A percentile compares a stretch with the other conserved stretches of the same genome.
These are phyloP conservation scores for Sander vitreus DNA, from an alignment of 2,113 vertebrate species.

Conservation along the genomic window DNA sequence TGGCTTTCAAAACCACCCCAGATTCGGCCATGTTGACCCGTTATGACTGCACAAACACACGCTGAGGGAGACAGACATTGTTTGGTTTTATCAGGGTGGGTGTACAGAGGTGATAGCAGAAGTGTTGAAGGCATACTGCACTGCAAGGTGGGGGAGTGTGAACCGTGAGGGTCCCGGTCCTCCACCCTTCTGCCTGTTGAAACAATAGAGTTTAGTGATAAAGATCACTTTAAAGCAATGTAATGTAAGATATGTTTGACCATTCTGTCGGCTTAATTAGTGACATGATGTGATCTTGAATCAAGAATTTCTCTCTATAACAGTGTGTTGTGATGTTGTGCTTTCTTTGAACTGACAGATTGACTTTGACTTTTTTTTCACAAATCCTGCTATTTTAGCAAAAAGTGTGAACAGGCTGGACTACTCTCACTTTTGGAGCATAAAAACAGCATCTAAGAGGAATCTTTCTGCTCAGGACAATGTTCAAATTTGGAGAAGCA, in stretches of 20 bases:
- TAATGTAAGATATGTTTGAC: not conserved
- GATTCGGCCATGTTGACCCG: not conserved
- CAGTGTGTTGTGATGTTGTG: not conserved
- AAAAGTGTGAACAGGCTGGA: not conserved
- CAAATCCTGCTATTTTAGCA: not conserved
- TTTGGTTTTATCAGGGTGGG: slow-evolving; percentile 51
- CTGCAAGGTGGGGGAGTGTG: slow-evolving; percentile 3
- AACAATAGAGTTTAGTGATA: slow-evolving; percentile 36
- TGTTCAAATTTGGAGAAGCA: not conserved
- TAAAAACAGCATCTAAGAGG: not conserved
- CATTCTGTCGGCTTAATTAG: not conserved
- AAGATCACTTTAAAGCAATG: not conserved
- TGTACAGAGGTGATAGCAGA: slow-evolving; percentile 56
- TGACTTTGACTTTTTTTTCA: not conserved
- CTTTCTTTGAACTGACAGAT: not conserved
- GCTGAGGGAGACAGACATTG: slow-evolving; percentile 12
- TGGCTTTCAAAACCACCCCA: slow-evolving; percentile 25
- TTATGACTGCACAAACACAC: not conserved
- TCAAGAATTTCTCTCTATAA: not conserved
- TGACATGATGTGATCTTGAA: not conserved
- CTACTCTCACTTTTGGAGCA: not conserved
- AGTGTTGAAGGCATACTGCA: slow-evolving; percentile 20
- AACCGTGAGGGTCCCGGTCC: slow-evolving; percentile 17
- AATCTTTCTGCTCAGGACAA: not conserved
- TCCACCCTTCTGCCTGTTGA: slow-evolving; percentile 7